Base-by-base conservation (phyloP, 1,140 invertebrate genomes). In the Drosophila pachea region DNA sequence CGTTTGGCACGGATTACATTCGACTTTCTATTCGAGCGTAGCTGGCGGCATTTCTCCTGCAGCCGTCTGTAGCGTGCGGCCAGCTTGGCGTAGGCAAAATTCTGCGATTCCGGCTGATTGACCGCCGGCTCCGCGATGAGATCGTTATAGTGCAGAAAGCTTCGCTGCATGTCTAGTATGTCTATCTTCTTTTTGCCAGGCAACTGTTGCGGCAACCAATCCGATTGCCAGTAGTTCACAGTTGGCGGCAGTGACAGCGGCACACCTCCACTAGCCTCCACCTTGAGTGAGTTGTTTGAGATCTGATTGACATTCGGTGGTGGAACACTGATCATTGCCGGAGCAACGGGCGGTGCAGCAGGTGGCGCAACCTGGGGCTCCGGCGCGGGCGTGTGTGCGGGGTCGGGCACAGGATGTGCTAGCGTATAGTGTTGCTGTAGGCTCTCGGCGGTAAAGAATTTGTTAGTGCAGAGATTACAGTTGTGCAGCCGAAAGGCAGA, bases 121-220 rank as follows among this genome's bases (percentile, higher is more conserved):
- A 42, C 45, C 9, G 48, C 38, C 3, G 48, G 55, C 32, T 42
- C 16, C 2, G 32, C 43, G 64, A 64, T 69, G n/a, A 78, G 76
- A 42, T 87, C 78, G 16, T 76, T 71, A 16, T 77, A 84, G 16
- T 71, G 83, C 38, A 87, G 45, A 40, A 87, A 87, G n/a, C 84
- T 87, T 8, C 78, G 75, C 52, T 87, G 84, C 84, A 87, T 87
- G 40, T 87, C 84, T 7, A 87, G 50, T 8, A 87, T 87, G 7
- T 87, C 76, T 32, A 87, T 87, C 54, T 76, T 87, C 42, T 69
- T 87, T 45, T 70, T 83, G 1, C 61, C 59, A 1, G 65, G 59
- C 50, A 48, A 40, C 55, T 60, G 64, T 12, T 65, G 54, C 49
- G 48, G 73, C 38, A 67, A 48, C 71, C 78, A 84, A 36, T 83